phyloP scores from a whole-genome alignment of 2,113 vertebrate species.

The Pyxicephalus adspersus region DNA sequence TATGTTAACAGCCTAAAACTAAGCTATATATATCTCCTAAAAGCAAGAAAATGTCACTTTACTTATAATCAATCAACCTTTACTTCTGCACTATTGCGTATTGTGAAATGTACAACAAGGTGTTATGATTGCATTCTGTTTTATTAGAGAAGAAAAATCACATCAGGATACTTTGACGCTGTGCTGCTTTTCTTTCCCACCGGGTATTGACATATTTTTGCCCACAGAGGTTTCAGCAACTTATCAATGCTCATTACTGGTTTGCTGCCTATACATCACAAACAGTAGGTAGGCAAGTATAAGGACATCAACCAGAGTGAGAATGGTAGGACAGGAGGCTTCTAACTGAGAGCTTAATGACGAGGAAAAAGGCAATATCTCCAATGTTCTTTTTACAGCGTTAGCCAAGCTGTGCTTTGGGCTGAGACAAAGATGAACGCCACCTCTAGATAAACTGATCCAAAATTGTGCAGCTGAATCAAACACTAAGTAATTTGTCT shows the following conservation, averaged over 20 bases:
- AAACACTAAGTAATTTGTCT: conserved; percentile 47
- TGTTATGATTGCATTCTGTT: conserved; percentile 11
- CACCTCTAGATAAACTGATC: conserved; percentile 41
- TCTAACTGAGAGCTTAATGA: conserved; percentile 54
- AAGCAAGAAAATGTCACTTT: background rate
- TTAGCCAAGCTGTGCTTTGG: conserved; percentile 44
- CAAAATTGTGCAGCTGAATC: conserved; percentile 44
- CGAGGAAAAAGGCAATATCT: conserved; percentile 50
- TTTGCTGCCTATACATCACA: conserved; percentile 50
- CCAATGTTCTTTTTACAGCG: conserved; percentile 48
- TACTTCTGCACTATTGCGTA: background rate
- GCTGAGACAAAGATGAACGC: conserved; percentile 44
- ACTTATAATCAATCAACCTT: conserved; percentile 23
- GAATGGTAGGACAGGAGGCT: conserved; percentile 15
- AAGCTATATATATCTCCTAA: background rate
- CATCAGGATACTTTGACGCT: conserved; percentile 20
- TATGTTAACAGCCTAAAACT: background rate
- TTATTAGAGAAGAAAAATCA: conserved; percentile 40
- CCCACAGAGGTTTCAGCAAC: conserved; percentile 26
- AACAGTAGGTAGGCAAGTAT: conserved; percentile 37
- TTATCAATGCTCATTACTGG: conserved; percentile 52
- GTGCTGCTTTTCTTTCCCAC: conserved; percentile 12
- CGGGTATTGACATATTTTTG: conserved; percentile 34
- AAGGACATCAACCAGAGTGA: conserved; percentile 37
- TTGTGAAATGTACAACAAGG: conserved; percentile 11